A percentile compares a stretch with the other conserved stretches of the same genome.
Conservation (phyloP, 2,888 invertebrate genomes). For the Trachelus troglodyta region DNA sequence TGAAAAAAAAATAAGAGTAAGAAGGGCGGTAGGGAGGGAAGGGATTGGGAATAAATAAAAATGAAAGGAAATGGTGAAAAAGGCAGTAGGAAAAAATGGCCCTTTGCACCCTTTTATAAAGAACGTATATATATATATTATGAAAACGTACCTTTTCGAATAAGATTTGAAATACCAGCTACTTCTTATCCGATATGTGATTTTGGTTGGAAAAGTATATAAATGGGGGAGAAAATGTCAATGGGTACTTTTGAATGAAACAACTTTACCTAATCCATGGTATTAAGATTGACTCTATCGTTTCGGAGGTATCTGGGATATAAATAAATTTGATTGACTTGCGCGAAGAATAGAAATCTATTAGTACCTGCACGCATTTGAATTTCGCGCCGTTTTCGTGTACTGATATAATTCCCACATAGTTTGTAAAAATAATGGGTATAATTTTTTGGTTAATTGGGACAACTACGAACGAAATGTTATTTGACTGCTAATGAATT, state of each 20-base stretch:
- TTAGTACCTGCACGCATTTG: not conserved
- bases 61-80: not conserved
- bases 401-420: not conserved
- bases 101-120: not conserved
- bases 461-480: not conserved
- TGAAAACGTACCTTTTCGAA: too few relatives aligned
- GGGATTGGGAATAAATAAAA: not conserved
- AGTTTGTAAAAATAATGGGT: too few relatives aligned
- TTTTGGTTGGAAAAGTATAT: not conserved
- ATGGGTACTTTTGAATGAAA: not conserved
- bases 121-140: not conserved
- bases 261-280: too few relatives aligned
- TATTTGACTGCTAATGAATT: not conserved
- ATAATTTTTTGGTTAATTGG: not conserved
- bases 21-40: not conserved
- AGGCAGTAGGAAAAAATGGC: not conserved
- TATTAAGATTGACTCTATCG: too few relatives aligned
- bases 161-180: too few relatives aligned
- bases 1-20: not conserved
- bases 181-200: too few relatives aligned
- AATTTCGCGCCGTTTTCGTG: not conserved
- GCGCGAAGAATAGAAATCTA: too few relatives aligned
- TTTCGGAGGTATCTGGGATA: fast-evolving
- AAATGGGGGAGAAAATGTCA: not conserved
- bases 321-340: too few relatives aligned